Base-by-base conservation (phyloP, 2,888 invertebrate species). In the Listrodromus nycthemerus region DNA sequence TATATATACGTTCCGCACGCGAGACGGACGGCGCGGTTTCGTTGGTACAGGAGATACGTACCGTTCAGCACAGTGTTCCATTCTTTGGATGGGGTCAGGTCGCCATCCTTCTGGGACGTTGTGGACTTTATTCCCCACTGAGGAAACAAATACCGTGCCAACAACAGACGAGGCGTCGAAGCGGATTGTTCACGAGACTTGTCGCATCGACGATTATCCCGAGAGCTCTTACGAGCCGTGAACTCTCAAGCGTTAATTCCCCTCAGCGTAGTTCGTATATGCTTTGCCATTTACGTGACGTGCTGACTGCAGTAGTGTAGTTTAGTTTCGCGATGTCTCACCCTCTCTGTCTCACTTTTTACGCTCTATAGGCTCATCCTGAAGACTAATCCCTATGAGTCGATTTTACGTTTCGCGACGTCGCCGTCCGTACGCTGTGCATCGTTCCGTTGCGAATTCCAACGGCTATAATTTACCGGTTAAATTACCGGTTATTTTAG, bases 31-130 rank as follows among this genome's bases (percentile, higher is more conserved):
- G 41, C 27, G 27, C 30, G 30, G 5, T 61, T 61, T 61, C 27
- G 24, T 13, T 27, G 27, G 61, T 27, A 30, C 27, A 45, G 41
- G 80, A 79, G 71, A 83, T 81, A 87, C 82, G 80, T 91, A 92
- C 92, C 91, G 91, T 91, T 89, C 89, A 87, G 89, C 86, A 89
- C 88, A 89, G 91, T 90, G 89, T 90, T 91, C 91, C 92, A 92
- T 92, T 91, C 90, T 91, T 91, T 87, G 89, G 41, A 45, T 82
- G 88, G 90, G 91, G 91, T 92, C 92, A 92, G 90, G 90, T 92
- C 89, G 91, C 90, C 92, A 92, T 92, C 89, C 90, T 89, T 88
- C 89, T 88, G 75, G 75, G 75, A 65, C 37, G 48, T 63, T 75
- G 58, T 19, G 37, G 24, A 19, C 37, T 33, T 65, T 65, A n/a